A percentile compares a stretch with the other conserved stretches of the same genome.
Conservation (phyloP, 2,113 vertebrate genomes). For the Prionailurus viverrinus region DNA sequence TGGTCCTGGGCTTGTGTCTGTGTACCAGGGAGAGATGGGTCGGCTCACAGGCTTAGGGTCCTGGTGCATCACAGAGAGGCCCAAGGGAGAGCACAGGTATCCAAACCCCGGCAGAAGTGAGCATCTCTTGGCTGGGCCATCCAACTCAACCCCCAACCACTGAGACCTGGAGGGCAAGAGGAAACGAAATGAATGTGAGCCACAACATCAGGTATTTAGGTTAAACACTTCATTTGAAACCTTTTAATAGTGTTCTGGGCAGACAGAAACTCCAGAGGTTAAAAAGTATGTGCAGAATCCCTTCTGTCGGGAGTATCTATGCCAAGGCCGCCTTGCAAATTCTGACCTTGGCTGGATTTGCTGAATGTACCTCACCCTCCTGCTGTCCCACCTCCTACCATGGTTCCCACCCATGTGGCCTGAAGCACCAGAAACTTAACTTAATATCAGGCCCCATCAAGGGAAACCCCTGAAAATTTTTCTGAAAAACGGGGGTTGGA, state of each 20-base stretch:
- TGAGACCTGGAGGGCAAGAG: background rate
- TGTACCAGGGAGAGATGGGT: background rate
- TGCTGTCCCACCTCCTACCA: rapidly evolving
- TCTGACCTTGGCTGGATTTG: background rate
- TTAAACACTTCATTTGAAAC: background rate
- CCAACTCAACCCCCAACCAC: background rate
- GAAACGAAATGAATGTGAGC: background rate
- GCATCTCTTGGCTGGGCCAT: background rate
- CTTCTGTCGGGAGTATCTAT: background rate
- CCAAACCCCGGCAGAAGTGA: background rate
- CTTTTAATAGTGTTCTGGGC: background rate
- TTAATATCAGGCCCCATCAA: background rate
- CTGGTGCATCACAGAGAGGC: background rate
- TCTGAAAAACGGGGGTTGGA: background rate
- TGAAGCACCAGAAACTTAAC: background rate
- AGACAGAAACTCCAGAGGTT: background rate
- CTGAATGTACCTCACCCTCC: background rate
- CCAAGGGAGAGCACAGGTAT: background rate
- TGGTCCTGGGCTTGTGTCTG: background rate
- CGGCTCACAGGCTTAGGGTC: background rate
- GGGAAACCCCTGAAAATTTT: background rate
- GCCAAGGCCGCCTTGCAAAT: background rate
- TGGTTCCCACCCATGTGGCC: rapidly evolving
- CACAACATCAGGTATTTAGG: background rate
- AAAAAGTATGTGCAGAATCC: background rate